phyloP scores from a whole-genome alignment of 2,797 vertebrate genomes.

The Craterocephalus amniculus region DNA sequence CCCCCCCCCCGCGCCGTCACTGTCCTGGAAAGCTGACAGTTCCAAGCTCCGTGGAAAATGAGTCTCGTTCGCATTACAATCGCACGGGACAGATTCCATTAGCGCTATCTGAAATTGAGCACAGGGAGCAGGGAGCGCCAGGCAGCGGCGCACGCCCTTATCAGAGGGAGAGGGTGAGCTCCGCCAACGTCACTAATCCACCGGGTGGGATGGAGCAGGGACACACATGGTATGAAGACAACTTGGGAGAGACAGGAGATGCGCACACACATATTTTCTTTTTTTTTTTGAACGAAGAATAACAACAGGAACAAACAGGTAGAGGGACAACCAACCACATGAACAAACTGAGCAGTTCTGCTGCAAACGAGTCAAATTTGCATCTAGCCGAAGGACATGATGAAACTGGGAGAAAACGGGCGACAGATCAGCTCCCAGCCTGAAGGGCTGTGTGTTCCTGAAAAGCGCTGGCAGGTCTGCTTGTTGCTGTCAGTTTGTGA shows the following conservation, averaged over 20 bases:
- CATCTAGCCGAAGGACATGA: conserved; percentile 61
- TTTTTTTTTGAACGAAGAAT: too few species aligned
- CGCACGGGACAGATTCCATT: conserved; percentile 99
- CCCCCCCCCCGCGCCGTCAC: not conserved
- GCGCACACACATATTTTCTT: conserved; percentile 18
- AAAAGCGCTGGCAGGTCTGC: conserved; percentile 52
- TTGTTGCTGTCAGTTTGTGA: conserved; percentile 56
- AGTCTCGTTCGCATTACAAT: conserved; percentile 99
- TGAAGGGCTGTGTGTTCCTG: conserved; percentile 29
- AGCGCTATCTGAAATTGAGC: conserved; percentile 98
- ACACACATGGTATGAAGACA: conserved; percentile 39
- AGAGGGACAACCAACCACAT: too few species aligned
- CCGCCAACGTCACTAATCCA: conserved; percentile 81
- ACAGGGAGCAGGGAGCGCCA: conserved; percentile 87
- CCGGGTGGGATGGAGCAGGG: conserved; percentile 62
- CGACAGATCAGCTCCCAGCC: conserved; percentile 44
- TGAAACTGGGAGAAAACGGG: conserved; percentile 66
- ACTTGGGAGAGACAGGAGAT: conserved; percentile 39
- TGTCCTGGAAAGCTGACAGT: conserved; percentile 90
- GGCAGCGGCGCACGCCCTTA: conserved; percentile 84
- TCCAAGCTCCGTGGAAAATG: conserved; percentile 99
- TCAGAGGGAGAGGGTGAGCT: conserved; percentile 84
- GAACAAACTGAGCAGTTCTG: conserved; percentile 11
- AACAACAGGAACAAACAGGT: conserved; percentile 20
- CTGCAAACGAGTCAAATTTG: conserved; percentile 51